Conservation (phyloP, 2,797 vertebrate genomes). For the Helostoma temminkii region DNA sequence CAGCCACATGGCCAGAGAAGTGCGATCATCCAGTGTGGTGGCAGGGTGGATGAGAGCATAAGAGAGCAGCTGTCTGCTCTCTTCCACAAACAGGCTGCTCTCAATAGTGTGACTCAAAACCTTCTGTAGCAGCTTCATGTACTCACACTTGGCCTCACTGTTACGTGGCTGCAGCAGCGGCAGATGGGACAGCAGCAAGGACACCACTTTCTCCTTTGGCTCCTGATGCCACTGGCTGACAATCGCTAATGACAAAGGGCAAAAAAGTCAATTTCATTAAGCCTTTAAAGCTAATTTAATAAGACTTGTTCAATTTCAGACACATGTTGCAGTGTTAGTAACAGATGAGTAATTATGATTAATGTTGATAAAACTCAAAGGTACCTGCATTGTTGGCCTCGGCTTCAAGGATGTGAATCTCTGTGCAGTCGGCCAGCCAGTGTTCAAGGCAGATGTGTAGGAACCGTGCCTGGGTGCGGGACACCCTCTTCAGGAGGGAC, state of each 20-base stretch:
- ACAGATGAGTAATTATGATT: not conserved
- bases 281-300: slow-evolving; percentile 1
- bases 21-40: slow-evolving; percentile 95
- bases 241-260: slow-evolving; percentile 80
- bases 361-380: slow-evolving; percentile 12
- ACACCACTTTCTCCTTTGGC: slow-evolving; percentile 93
- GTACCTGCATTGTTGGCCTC: slow-evolving; percentile 97
- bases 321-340: not conserved
- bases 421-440: slow-evolving; percentile 94
- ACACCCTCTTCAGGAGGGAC: slow-evolving; percentile 94
- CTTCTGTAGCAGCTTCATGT: slow-evolving; percentile 96
- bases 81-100: slow-evolving; percentile 95
- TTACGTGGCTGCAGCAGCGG: slow-evolving; percentile 95
- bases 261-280: slow-evolving; percentile 30
- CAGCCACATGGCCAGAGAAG: slow-evolving; percentile 94
- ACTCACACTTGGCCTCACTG: slow-evolving; percentile 94
- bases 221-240: slow-evolving; percentile 97
- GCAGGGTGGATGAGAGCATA: slow-evolving; percentile 98
- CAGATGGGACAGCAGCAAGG: slow-evolving; percentile 92
- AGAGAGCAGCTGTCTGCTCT: slow-evolving; percentile 95
- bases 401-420: slow-evolving; percentile 94
- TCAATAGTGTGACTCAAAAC: slow-evolving; percentile 95
- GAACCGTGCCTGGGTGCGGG: slow-evolving; percentile 95
- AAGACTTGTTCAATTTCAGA: not conserved
- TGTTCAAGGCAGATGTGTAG: slow-evolving; percentile 98